Evolutionary conservation across 1,140 invertebrate genomes (phyloP), one percentile per base, ranked within the genome.

Genomic region (Vollenhovia emeryi): DNA sequence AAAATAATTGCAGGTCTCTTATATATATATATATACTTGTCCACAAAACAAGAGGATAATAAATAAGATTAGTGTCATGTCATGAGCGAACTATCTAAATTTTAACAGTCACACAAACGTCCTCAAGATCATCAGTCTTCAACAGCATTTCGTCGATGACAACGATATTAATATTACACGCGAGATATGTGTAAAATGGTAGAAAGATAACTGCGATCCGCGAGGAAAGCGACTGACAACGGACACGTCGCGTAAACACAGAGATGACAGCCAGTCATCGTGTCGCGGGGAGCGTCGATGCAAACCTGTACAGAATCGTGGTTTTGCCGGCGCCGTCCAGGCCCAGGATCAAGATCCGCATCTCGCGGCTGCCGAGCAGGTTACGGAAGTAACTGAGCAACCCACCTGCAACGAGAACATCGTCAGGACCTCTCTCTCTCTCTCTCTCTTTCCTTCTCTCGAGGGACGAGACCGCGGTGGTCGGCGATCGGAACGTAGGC

Each of bases 301-400:
- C 59, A 73, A 75, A 93, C 95, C 98, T 97, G 95, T 99, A 99
- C 57, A 99, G 95, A 95, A 99, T 99, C 71, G 99, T 99, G 9
- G 99, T 99, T 96, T 99, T 99, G 86, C 99, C 98, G 93, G 98
- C 98, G 76, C 99, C 99, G 95, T 99, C 99, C 78, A 99, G 95
- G 13, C 99, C 99, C 50, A 99, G 96, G 93, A 99, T 99, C 85
- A 99, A 95, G 94, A 99, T 99, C 92, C 99, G 96, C 97, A 99
- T 99, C 96, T 99, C 99, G 89, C 98, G 96, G 85, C 97, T 98
- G 33, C 99, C 99, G 91, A 99, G 96, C 86, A 99, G 96, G 92
- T 97, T 98, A 92, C 97, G 97, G 95, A 99, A 99, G 95, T 99
- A 99, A 96, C 98, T 99, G 91, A 99, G 96, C 92, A 99, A 95